Evolutionary conservation across 1,140 invertebrate species (phyloP).

Genomic region (Penaeus chinensis): DNA sequence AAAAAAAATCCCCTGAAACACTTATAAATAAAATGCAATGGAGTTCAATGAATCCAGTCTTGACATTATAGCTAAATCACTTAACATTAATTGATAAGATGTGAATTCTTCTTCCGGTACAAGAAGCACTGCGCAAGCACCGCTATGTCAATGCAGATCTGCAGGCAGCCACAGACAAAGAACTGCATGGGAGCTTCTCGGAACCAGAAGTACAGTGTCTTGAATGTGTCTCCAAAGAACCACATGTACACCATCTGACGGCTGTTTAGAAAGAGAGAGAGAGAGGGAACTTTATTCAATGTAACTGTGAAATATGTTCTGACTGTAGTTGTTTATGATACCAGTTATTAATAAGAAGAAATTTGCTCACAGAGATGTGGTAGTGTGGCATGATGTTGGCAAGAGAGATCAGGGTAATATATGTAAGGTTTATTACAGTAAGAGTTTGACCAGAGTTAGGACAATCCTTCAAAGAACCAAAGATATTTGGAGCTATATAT

Average conservation of each 20-base stretch:
- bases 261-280: conserved; percentile 66
- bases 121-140: conserved; percentile 84
- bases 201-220: conserved; percentile 95
- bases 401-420: background rate
- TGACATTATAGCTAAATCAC: background rate
- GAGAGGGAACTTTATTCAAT: background rate
- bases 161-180: conserved; percentile 92
- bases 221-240: conserved; percentile 93
- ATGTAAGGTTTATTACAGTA: no score
- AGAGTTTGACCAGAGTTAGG: no score
- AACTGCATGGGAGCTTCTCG: conserved; percentile 93
- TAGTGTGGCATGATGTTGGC: background rate
- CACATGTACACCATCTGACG: conserved; percentile 95
- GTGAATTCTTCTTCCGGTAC: conserved; percentile 67
- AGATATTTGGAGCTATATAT: no score
- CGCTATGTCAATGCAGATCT: conserved; percentile 86
- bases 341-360: background rate
- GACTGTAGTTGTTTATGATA: background rate
- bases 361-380: no score
- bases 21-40: conserved; percentile 23
- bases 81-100: conserved; percentile 46
- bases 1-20: background rate
- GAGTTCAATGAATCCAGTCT: background rate
- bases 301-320: background rate
- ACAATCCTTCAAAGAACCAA: background rate